Evolutionary conservation across 2,113 vertebrate species (phyloP).

Genomic region (Podarcis cretensis): DNA sequence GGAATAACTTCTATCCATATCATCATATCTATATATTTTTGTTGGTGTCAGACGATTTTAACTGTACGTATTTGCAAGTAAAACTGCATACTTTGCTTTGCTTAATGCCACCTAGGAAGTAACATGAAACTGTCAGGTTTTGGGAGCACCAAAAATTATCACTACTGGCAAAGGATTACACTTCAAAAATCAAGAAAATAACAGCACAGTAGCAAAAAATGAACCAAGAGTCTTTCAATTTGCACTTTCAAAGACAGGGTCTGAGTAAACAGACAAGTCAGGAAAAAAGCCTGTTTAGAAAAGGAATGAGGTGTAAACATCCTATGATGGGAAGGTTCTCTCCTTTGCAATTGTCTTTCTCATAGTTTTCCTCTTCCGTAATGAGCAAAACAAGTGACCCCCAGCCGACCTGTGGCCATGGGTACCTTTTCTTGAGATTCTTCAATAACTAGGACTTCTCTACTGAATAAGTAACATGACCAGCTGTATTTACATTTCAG

Average conservation of each 20-base stretch:
- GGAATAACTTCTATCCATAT: not conserved
- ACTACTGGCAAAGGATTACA: not conserved
- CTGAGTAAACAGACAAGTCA: not conserved
- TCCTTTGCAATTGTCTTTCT: not conserved
- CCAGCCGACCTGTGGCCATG: constrained; percentile 17
- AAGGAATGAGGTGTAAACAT: not conserved
- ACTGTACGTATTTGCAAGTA: not conserved
- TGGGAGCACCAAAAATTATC: not conserved
- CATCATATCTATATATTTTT: not conserved
- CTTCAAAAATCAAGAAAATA: not conserved
- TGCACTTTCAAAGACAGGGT: not conserved
- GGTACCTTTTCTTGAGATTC: constrained; percentile 20
- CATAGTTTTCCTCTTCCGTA: not conserved
- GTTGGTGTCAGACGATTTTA: not conserved
- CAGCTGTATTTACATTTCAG: not conserved
- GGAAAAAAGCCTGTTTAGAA: not conserved
- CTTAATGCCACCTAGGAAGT: not conserved
- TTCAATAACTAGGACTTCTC: constrained; percentile 20
- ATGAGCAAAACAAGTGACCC: not conserved
- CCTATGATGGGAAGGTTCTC: not conserved
- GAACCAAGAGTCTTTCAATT: not conserved
- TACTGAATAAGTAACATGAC: constrained; percentile 5
- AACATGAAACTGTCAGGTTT: not conserved
- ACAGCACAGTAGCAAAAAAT: not conserved
- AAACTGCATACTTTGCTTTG: not conserved